Conservation (phyloP, 2,888 invertebrate genomes). For the Cancer borealis region DNA sequence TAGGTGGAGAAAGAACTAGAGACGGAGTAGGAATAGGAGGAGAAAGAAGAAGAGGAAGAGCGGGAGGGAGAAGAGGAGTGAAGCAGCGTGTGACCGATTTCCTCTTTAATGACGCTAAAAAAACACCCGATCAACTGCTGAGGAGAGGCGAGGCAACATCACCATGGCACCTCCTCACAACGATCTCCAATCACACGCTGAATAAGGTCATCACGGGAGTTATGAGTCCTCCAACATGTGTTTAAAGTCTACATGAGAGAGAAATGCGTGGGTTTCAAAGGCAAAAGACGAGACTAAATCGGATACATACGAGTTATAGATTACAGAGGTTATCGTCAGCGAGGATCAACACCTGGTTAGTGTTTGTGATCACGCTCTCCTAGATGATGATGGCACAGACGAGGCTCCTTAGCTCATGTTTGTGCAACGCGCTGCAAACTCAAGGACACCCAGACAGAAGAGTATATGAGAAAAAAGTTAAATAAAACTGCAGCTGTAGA, state of each 20-base stretch:
- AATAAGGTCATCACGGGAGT: slow-evolving; percentile 28
- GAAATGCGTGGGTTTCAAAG: not conserved
- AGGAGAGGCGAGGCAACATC: not conserved
- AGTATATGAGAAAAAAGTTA: not conserved
- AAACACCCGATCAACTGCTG: not conserved
- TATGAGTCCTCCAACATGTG: slow-evolving; percentile 38
- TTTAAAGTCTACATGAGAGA: not conserved
- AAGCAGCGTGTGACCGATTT: not conserved
- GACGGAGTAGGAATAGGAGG: not conserved
- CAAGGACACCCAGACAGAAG: not conserved
- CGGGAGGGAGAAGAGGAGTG: not conserved
- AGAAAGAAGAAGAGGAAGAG: not conserved
- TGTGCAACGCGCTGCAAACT: not conserved
- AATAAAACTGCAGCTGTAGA: no score
- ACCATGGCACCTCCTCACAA: not conserved
- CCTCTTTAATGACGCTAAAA: not conserved
- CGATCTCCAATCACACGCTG: slow-evolving; percentile 16
- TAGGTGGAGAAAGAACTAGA: not conserved
- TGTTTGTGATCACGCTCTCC: not conserved
- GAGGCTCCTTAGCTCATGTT: not conserved
- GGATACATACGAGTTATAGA: not conserved
- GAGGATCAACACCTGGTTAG: not conserved
- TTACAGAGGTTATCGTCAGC: not conserved
- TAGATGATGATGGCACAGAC: not conserved
- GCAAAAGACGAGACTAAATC: slow-evolving; percentile 2